Evolutionary conservation across 1,140 invertebrate species (phyloP).

Genomic region (Philopotamus ludificatus): DNA sequence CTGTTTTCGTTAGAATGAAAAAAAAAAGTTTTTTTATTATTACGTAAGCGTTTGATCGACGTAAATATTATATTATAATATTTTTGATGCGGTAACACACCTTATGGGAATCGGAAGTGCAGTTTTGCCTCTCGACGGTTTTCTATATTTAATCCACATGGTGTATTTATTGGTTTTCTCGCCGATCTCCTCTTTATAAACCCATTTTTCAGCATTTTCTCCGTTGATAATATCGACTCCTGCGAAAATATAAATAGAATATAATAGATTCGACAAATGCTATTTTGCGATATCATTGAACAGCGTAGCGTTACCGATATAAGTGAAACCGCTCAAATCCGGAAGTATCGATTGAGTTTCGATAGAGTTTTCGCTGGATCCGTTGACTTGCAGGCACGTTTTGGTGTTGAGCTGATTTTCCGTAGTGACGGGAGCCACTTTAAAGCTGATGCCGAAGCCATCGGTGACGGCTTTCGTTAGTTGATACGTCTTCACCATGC

Average conservation of each 20-base stretch:
- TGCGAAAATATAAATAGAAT: slow-evolving; percentile 47
- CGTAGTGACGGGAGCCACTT: slow-evolving; percentile 85
- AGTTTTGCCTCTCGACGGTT: slow-evolving; percentile 48
- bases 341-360: slow-evolving; percentile 79
- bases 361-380: slow-evolving; percentile 63
- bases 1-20: slow-evolving; percentile 47
- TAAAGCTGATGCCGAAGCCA: slow-evolving; percentile 72
- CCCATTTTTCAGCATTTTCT: slow-evolving; percentile 72
- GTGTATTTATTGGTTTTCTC: slow-evolving; percentile 87
- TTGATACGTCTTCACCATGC: slow-evolving; percentile 89
- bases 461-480: slow-evolving; percentile 58
- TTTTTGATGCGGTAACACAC: slow-evolving; percentile 43
- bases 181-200: slow-evolving; percentile 62
- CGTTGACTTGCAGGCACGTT: slow-evolving; percentile 85
- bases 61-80: background rate
- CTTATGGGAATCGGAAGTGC: slow-evolving; percentile 56
- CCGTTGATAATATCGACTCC: slow-evolving; percentile 67
- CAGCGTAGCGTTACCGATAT: slow-evolving; percentile 1
- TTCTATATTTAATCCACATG: slow-evolving; percentile 76
- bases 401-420: slow-evolving; percentile 67
- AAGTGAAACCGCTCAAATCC: slow-evolving; percentile 73
- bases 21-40: background rate
- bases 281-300: background rate
- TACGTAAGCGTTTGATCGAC: background rate
- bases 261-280: too few species aligned